Conservation (phyloP, 2,113 vertebrate genomes). For the Cottus gobio region DNA sequence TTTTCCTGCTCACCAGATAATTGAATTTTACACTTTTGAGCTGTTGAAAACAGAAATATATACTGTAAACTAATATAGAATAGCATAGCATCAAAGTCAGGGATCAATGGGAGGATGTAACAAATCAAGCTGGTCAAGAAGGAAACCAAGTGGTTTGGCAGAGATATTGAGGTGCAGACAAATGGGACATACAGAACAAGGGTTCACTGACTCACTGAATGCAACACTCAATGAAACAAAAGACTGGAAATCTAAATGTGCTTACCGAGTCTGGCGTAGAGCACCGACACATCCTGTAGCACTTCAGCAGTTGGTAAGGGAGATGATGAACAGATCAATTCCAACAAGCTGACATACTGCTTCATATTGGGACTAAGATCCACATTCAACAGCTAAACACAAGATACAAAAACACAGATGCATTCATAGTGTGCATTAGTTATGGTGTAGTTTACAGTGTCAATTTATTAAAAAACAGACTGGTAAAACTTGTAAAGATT, state of each 20-base stretch:
- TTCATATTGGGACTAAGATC: slow-evolving; percentile 78
- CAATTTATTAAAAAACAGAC: not conserved
- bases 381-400: slow-evolving; percentile 73
- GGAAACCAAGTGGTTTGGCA: slow-evolving; percentile 1
- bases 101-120: not conserved
- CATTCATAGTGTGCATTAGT: not conserved
- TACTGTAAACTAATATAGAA: not conserved
- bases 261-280: slow-evolving; percentile 83
- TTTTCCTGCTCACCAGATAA: slow-evolving; percentile 67
- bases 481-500: too few species aligned
- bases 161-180: slow-evolving; percentile 22
- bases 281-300: slow-evolving; percentile 82
- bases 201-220: slow-evolving; percentile 11
- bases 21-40: slow-evolving; percentile 74
- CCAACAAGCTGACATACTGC: slow-evolving; percentile 83
- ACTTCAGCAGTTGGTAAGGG: slow-evolving; percentile 73
- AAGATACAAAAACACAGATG: not conserved
- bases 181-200: slow-evolving; percentile 17
- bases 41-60: slow-evolving; percentile 59
- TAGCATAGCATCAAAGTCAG: not conserved
- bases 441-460: not conserved
- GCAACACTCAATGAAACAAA: slow-evolving; percentile 10
- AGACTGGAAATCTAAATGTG: not conserved
- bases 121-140: not conserved
- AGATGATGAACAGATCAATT: slow-evolving; percentile 75